Percentiles rank a stretch among this genome's conserved stretches.
phyloP scores from a whole-genome alignment of 2,888 invertebrate species.

The Orthonychiurus folsomi region DNA sequence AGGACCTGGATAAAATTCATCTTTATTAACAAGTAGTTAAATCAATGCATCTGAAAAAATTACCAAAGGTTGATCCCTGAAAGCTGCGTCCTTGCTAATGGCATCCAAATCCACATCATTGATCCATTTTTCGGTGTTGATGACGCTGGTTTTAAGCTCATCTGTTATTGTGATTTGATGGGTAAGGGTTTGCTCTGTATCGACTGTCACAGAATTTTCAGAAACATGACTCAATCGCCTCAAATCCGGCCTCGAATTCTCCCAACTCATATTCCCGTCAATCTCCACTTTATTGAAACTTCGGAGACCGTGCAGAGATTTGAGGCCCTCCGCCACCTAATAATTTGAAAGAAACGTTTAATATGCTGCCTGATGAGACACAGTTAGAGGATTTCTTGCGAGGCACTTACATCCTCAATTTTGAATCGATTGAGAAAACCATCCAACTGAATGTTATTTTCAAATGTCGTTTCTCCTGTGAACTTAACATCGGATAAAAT shows the following conservation, averaged over 20 bases:
- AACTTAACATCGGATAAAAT: conserved; percentile 18
- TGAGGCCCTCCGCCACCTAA: conserved; percentile 8
- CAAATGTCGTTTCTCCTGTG: not conserved
- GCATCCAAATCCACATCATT: conserved; percentile 23
- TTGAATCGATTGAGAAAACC: conserved; percentile 15
- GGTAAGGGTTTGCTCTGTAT: conserved; percentile 17
- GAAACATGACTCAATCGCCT: conserved; percentile 21
- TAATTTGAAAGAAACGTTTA: too few relatives aligned
- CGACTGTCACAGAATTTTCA: conserved; percentile 22
- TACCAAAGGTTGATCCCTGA: conserved; percentile 4
- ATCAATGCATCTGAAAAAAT: too few relatives aligned
- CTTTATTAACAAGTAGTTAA: too few relatives aligned
- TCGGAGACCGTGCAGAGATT: conserved; percentile 10
- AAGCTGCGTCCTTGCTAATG: conserved; percentile 24
- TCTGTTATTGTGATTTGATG: conserved; percentile 21
- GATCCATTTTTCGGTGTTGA: conserved; percentile 20
- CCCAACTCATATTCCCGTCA: conserved; percentile 25
- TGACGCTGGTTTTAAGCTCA: conserved; percentile 12
- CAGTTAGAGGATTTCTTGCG: too few relatives aligned
- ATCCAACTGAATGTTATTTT: conserved; percentile 6
- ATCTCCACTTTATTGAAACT: conserved; percentile 14
- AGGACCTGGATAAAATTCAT: not conserved
- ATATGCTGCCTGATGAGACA: too few relatives aligned
- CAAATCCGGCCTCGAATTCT: conserved; percentile 10
- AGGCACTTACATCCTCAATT: conserved; percentile 15